Evolutionary conservation across 2,113 vertebrate species (phyloP).

Genomic region (Acanthisitta chloris): DNA sequence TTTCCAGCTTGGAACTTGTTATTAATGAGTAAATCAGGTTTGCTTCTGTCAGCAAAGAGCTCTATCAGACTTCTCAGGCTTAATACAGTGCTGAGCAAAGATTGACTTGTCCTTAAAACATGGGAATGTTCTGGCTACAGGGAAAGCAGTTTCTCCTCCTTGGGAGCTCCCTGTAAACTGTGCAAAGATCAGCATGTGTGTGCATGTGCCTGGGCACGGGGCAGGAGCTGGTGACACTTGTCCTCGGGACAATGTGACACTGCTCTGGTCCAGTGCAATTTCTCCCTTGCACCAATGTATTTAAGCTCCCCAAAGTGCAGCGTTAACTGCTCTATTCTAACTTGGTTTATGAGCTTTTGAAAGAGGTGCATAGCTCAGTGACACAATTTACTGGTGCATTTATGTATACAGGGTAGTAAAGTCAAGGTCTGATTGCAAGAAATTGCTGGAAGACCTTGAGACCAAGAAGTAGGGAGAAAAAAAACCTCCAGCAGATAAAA

Average conservation of each 20-base stretch:
- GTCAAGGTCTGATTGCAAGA: not conserved
- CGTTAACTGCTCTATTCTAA: not conserved
- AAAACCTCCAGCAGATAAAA: not conserved
- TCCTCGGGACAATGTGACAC: not conserved
- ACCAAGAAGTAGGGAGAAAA: fast-evolving
- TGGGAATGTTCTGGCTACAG: not conserved
- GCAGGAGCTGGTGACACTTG: fast-evolving
- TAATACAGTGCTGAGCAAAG: not conserved
- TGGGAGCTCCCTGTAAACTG: not conserved
- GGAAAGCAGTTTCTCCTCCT: not conserved
- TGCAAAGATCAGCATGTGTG: not conserved
- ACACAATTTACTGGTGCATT: not conserved
- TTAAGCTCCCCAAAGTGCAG: not conserved
- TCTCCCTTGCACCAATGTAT: too few relatives aligned
- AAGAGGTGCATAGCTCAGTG: not conserved
- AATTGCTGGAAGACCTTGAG: not conserved
- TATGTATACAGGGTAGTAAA: not conserved
- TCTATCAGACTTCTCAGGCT: not conserved
- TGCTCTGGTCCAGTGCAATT: not conserved
- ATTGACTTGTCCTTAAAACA: not conserved
- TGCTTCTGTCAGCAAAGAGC: not conserved
- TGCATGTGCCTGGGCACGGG: fast-evolving
- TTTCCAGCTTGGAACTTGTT: not conserved
- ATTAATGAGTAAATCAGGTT: not conserved
- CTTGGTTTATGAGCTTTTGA: not conserved